phyloP scores from a whole-genome alignment of 2,888 invertebrate species.

The Trisateles emortualis region DNA sequence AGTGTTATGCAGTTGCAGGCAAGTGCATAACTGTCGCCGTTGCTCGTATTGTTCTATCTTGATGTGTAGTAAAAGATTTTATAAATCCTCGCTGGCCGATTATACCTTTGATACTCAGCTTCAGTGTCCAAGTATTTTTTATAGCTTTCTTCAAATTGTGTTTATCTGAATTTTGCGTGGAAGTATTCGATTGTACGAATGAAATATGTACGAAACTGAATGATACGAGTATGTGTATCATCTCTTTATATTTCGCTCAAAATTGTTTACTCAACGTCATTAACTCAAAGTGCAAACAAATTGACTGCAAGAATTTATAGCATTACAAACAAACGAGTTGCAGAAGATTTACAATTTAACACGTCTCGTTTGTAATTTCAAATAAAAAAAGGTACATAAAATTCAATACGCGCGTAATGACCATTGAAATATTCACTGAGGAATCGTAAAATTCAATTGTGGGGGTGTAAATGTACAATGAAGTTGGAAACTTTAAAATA shows the following conservation, averaged over 20 bases:
- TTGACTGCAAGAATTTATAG: constrained; percentile 34
- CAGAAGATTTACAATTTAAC: constrained; percentile 43
- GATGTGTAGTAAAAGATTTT: constrained; percentile 1
- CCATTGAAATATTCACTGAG: constrained; percentile 52
- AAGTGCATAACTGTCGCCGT: constrained; percentile 21
- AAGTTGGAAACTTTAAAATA: constrained; percentile 56
- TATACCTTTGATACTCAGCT: neutral
- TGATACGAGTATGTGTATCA: too few relatives aligned
- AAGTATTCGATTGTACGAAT: neutral
- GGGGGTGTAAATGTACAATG: constrained; percentile 62
- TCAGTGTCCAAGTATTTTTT: neutral
- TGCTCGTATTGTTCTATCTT: constrained; percentile 7
- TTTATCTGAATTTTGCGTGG: too few relatives aligned
- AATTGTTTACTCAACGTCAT: constrained; percentile 15
- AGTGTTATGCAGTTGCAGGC: constrained; percentile 6
- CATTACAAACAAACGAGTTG: constrained; percentile 18
- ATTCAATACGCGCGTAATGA: constrained; percentile 49
- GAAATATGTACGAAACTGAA: neutral
- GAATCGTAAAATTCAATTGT: constrained; percentile 64
- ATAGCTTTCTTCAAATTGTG: neutral
- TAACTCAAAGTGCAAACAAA: constrained; percentile 21
- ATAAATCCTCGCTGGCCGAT: neutral
- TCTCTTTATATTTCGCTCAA: neutral
- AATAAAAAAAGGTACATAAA: constrained; percentile 54
- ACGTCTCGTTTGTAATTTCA: constrained; percentile 41